A percentile compares a stretch with the other conserved stretches of the same genome.
These are phyloP conservation scores for Phalanger gymnotis DNA, from an alignment of 2,797 vertebrate species.

Conservation along the genomic window DNA sequence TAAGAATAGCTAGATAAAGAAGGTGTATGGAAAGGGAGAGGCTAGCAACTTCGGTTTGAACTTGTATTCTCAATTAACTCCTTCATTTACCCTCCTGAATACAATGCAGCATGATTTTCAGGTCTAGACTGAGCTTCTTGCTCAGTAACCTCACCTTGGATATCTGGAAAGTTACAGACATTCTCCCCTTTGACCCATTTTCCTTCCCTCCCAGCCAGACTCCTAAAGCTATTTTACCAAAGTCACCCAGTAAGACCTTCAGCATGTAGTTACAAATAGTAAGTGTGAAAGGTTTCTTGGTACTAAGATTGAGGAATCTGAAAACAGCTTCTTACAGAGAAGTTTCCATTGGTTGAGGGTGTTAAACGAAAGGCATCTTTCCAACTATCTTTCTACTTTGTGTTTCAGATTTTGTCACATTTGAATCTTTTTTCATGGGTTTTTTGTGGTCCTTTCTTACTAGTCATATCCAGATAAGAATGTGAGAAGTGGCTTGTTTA, in stretches of 20 bases:
- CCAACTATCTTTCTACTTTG: background rate
- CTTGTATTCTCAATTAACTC: background rate
- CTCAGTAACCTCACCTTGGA: background rate
- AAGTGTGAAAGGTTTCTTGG: background rate
- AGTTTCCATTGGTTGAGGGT: background rate
- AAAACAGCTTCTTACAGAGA: constrained; percentile 19
- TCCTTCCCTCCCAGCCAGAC: background rate
- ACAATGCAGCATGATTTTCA: background rate
- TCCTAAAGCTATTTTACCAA: background rate
- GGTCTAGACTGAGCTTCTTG: background rate
- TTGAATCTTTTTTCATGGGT: background rate
- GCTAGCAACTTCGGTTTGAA: background rate
- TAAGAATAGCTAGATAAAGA: background rate
- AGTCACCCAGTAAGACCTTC: background rate
- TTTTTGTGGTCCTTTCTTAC: constrained; percentile 39
- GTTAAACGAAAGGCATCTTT: background rate
- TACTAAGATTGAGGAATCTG: constrained; percentile 11
- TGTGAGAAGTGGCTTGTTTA: constrained; percentile 66
- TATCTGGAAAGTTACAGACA: constrained; percentile 11
- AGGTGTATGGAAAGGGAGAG: background rate
- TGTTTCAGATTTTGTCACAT: background rate
- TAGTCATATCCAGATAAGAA: constrained; percentile 51
- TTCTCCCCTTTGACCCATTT: background rate
- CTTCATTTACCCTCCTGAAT: background rate
- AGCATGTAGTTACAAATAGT: background rate